phyloP scores from a whole-genome alignment of 1,140 invertebrate genomes.

The Rhysida immarginata region DNA sequence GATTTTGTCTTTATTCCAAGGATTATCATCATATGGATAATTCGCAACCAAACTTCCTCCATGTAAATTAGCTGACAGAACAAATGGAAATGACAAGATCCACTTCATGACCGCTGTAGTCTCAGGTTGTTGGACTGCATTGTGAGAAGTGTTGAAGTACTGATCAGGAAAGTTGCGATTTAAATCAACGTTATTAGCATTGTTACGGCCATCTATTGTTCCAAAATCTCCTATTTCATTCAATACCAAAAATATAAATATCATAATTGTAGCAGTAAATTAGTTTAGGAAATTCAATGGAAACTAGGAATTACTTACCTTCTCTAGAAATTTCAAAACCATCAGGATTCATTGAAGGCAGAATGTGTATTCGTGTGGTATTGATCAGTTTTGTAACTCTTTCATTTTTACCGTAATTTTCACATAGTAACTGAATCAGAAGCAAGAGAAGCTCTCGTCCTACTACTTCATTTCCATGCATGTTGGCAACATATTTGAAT shows the following conservation, averaged over 20 bases:
- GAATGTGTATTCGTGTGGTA: constrained; percentile 69
- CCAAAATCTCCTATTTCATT: constrained; percentile 52
- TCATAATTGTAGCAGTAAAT: no score
- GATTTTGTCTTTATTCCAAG: constrained; percentile 17
- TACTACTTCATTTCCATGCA: constrained; percentile 95
- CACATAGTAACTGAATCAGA: constrained; percentile 71
- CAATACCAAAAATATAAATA: no score
- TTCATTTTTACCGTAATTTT: constrained; percentile 57
- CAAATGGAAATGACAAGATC: constrained; percentile 73
- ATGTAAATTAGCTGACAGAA: constrained; percentile 90
- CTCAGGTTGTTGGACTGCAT: constrained; percentile 56
- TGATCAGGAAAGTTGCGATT: constrained; percentile 97
- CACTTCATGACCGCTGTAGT: constrained; percentile 83
- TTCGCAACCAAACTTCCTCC: constrained; percentile 86
- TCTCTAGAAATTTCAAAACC: constrained; percentile 66
- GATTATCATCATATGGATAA: constrained; percentile 75
- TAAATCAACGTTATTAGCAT: constrained; percentile 71
- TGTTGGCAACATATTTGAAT: constrained; percentile 87
- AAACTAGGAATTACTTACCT: no score
- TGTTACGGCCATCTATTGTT: constrained; percentile 52
- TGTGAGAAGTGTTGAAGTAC: constrained; percentile 49
- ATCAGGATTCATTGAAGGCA: constrained; percentile 97
- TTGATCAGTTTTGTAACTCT: constrained; percentile 61
- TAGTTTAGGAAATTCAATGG: no score
- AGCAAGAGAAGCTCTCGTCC: constrained; percentile 70